These are phyloP conservation scores for Pangasianodon hypophthalmus DNA, from an alignment of 2,113 vertebrate species.

Conservation along the genomic window DNA sequence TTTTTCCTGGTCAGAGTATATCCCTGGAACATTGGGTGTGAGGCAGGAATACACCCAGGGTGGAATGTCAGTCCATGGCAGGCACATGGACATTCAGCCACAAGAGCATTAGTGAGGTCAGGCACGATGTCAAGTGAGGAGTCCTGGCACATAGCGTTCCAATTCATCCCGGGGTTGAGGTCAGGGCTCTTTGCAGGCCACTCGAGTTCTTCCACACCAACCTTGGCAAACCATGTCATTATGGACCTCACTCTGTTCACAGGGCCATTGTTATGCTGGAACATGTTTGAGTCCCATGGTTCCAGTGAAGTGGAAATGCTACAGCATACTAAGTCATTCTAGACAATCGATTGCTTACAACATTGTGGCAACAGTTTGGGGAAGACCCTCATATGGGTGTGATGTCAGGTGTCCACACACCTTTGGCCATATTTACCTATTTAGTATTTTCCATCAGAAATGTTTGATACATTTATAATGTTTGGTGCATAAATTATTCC, in stretches of 20 bases:
- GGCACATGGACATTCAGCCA: background rate
- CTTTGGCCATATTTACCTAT: background rate
- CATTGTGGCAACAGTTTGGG: background rate
- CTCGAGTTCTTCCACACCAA: background rate
- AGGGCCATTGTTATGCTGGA: too few relatives aligned
- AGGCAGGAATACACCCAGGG: background rate
- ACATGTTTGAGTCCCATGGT: too few relatives aligned
- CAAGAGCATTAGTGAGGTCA: background rate
- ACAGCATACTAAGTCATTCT: too few relatives aligned
- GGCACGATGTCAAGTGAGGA: background rate
- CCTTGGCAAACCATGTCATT: background rate
- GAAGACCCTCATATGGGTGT: background rate
- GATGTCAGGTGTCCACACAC: background rate
- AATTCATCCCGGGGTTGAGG: background rate
- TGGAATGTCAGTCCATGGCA: background rate
- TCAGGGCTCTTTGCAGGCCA: too few relatives aligned
- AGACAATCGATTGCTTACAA: too few relatives aligned
- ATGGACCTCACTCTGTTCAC: background rate
- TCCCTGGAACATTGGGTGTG: background rate
- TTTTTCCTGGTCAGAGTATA: background rate
- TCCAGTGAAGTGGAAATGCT: too few relatives aligned
- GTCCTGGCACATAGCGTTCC: background rate
- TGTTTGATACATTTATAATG: background rate
- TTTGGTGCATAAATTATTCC: background rate
- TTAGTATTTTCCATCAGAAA: background rate